Conservation (phyloP, 1,140 invertebrate genomes). For the Eciton burchellii region DNA sequence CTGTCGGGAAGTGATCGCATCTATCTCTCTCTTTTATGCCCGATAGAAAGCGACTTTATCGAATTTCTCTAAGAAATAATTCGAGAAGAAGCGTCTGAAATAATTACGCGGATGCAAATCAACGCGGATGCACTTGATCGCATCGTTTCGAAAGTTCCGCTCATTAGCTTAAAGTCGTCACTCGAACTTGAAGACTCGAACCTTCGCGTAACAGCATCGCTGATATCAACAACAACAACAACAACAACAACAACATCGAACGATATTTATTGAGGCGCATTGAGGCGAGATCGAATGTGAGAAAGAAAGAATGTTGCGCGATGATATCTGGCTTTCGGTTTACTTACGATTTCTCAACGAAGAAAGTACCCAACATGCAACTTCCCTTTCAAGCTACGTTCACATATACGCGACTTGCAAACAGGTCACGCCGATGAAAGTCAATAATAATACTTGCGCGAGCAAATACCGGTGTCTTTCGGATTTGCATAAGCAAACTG, state of each 20-base stretch:
- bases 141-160: not conserved
- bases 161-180: not conserved
- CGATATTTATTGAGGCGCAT: not conserved
- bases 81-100: not conserved
- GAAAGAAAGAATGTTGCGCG: conserved; percentile 13
- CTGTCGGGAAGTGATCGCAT: not conserved
- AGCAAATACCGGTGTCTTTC: conserved; percentile 42
- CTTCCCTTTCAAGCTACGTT: conserved; percentile 48
- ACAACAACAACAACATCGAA: too few relatives aligned
- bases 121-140: not conserved
- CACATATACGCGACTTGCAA: conserved; percentile 27
- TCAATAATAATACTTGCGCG: conserved; percentile 55
- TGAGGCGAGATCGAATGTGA: not conserved
- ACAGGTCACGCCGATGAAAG: conserved; percentile 58
- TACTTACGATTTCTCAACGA: conserved; percentile 58
- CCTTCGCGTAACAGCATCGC: too few relatives aligned
- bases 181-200: too few relatives aligned
- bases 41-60: not conserved
- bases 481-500: conserved; percentile 49
- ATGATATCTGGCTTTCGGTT: conserved; percentile 44
- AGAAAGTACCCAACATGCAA: conserved; percentile 48
- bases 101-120: not conserved
- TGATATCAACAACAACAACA: too few relatives aligned
- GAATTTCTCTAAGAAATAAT: not conserved
- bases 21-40: not conserved